Base-by-base conservation (phyloP, 2,797 vertebrate genomes). In the Eidolon dupreanum region DNA sequence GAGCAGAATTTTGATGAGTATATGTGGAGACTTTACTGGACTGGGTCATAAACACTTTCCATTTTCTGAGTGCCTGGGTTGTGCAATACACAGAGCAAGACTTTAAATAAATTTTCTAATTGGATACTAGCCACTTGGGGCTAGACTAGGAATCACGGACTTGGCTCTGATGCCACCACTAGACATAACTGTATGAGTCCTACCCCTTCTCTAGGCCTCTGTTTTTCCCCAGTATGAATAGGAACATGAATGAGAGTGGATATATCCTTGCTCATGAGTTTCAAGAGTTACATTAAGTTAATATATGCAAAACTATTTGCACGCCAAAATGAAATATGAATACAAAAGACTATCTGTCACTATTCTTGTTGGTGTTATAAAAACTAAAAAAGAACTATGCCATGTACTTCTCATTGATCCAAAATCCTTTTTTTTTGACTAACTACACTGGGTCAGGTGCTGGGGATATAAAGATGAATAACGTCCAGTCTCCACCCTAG, bases 281-380 rank as follows among this genome's bases (percentile, higher is more conserved):
- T 94, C 83, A 74, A 78, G 43, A 38, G 75, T 94, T 75, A 82
- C 28, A 41, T 90, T 59, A 82, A 86, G 41, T 71, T 88, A 88
- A 82, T 59, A 88, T 8, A 84, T 24, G 75, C 24, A 94, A 95
- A 93, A 87, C 61, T 74, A 66, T 82, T 49, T 89, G 46, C 24
- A 83, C 88, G 55, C 24, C 81, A 89, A 43, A 93, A 70, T 59
- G 79, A 90, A 78, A 74, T 57, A 59, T 57, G 84, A 68, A 90
- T 73, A 91, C 8, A 65, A 55, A 16, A 93, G 61, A 81, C n/a
- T 85, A 55, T 31, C 38, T 73, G 38, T 93, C 59, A 73, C 33
- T 46, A 78, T 65, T 89, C 46, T 90, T 61, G 43, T 38, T 84
- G 6, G 59, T 95, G 20, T 75, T 53, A 73, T 2, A 79, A 74